Base-by-base conservation (phyloP, 37 sponge, comb jelly and placozoan species). In the Spongilla lacustris region DNA sequence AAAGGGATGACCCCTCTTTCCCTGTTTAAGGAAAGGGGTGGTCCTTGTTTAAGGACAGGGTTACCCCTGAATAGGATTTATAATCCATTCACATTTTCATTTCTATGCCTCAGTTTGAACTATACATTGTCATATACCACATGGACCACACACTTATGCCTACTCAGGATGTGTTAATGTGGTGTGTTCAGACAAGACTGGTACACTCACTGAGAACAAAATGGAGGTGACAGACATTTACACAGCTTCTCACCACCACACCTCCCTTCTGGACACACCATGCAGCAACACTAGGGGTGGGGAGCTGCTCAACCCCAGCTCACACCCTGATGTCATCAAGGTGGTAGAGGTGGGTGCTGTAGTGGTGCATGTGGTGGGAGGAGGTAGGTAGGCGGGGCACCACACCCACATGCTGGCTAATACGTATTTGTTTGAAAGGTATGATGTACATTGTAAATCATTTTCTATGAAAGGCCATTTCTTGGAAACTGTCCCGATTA, bases 161-260 rank as follows among this genome's bases (percentile, higher is more conserved):
- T 17, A 14, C 19, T 1, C 19, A 58, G 96, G 99, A 8, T 99
- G 99, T 91, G 99, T 93, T 29, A 97, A 87, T 74, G 99, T 99
- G 11, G 81, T 99, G 38, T 99, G 99, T 77, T 96, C 98, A 13
- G 99, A 99, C 82, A 99, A 99, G 84, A 99, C 99, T 23, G 99
- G 99, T 4, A 99, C 99, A 1, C 87, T 99, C 29, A 99, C 99
- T 14, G 81, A 93, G 89, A 97, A 99, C 77, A 85, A 80, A 34
- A 93, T 99, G 96, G 95, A 94, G 27, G 98, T 90, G 34, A 86
- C 82, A 8, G 85, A 89, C 28, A 48, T 95, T 24, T 91, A 93
- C 76, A 83, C 95, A 0, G 83, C 93, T 29, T 87, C 90, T 67
- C 50, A 33, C 38, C 90, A 85, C 50, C 71, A 73, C 36, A 84